Evolutionary conservation across 2,797 vertebrate species (phyloP).

Genomic region (Phoeniculus purpureus): DNA sequence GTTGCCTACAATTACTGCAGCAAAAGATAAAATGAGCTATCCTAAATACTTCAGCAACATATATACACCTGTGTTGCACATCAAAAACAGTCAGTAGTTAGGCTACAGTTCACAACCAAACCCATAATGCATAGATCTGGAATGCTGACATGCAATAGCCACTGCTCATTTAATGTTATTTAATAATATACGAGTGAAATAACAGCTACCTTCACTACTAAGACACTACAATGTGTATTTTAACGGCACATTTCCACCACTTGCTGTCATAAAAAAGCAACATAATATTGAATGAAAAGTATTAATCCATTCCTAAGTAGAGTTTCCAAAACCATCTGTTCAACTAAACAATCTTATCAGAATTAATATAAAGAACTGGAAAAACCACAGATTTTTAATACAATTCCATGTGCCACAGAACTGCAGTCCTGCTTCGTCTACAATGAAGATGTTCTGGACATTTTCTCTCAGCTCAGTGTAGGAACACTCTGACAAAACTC

Average conservation of each 20-base stretch:
- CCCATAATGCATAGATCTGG: background rate
- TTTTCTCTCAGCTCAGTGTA: too few relatives aligned
- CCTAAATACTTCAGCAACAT: background rate
- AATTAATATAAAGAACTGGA: background rate
- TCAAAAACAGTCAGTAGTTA: background rate
- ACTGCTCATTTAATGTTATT: background rate
- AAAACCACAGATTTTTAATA: background rate
- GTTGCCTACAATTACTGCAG: background rate
- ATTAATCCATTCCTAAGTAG: background rate
- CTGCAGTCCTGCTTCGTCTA: background rate
- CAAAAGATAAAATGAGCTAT: background rate
- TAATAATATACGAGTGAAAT: background rate
- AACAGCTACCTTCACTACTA: background rate
- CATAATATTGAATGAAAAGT: background rate
- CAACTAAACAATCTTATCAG: background rate
- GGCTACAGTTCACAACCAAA: background rate
- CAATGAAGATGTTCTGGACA: too few relatives aligned
- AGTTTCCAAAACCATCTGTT: too few relatives aligned
- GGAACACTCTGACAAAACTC: too few relatives aligned
- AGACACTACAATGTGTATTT: background rate
- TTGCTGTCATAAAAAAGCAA: background rate
- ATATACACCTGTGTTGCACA: background rate
- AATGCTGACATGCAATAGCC: background rate
- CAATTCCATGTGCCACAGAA: background rate
- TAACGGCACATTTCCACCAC: background rate